A percentile compares a stretch with the other conserved stretches of the same genome.
Conservation (phyloP, 1,140 invertebrate genomes). For the Saccostrea echinata region DNA sequence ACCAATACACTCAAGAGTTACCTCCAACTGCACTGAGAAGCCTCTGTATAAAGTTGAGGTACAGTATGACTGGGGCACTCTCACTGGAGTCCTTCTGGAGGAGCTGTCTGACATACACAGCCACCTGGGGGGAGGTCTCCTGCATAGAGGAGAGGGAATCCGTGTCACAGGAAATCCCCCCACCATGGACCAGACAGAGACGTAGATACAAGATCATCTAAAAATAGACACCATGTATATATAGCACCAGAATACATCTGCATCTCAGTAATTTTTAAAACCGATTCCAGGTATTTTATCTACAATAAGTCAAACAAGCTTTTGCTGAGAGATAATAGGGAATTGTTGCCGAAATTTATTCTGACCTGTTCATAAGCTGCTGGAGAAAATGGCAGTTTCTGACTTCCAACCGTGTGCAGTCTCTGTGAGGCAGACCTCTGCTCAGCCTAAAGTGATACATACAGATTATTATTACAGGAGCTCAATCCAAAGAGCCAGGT, state of each 20-base stretch:
- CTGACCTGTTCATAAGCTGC: conserved; percentile 85
- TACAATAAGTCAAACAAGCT: no score
- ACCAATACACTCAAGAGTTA: conserved; percentile 41
- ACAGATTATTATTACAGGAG: not conserved
- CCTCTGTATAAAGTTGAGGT: conserved; percentile 85
- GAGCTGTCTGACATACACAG: conserved; percentile 71
- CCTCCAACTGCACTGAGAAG: conserved; percentile 83
- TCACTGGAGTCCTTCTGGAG: conserved; percentile 82
- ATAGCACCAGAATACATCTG: not conserved
- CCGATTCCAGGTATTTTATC: no score
- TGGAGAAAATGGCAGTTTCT: conserved; percentile 85
- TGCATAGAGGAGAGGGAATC: conserved; percentile 63
- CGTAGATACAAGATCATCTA: conserved; percentile 89
- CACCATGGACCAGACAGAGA: conserved; percentile 84
- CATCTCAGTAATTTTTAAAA: no score
- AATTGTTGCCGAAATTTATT: not conserved
- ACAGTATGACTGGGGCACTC: conserved; percentile 83
- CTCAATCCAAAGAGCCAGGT: not conserved
- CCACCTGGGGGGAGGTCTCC: conserved; percentile 71
- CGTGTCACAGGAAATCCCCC: conserved; percentile 73
- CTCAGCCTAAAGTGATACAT: conserved; percentile 54
- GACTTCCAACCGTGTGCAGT: conserved; percentile 84
- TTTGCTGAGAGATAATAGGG: no score
- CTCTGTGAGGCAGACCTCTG: conserved; percentile 81
- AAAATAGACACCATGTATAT: conserved; percentile 59